Evolutionary conservation across 2,797 vertebrate genomes (phyloP).

Genomic region (Chelon auratus): DNA sequence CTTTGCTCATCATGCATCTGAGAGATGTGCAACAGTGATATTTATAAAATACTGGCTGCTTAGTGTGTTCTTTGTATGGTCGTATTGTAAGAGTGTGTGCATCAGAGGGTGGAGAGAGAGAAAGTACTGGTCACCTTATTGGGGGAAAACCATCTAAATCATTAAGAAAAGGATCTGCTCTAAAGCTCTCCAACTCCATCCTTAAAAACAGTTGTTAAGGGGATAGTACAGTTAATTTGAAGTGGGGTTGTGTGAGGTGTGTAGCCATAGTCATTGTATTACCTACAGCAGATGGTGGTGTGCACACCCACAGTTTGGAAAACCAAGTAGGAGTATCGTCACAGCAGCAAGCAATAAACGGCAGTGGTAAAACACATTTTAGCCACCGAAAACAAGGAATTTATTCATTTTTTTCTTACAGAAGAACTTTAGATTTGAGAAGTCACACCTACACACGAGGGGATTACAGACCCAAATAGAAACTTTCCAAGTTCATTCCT

Average conservation of each 20-base stretch:
- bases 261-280: too few species aligned
- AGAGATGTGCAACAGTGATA: conserved; percentile 11
- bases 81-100: conserved; percentile 6
- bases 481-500: conserved; percentile 38
- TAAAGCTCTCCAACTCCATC: background rate
- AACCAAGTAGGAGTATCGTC: too few species aligned
- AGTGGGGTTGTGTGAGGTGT: too few species aligned
- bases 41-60: background rate
- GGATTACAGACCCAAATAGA: conserved; percentile 47
- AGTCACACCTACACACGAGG: conserved; percentile 37
- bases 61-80: background rate
- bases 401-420: too few species aligned
- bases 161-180: too few species aligned
- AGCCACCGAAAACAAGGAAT: too few species aligned
- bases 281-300: too few species aligned
- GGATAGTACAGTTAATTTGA: too few species aligned
- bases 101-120: conserved; percentile 1
- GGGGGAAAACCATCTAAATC: background rate
- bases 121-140: background rate
- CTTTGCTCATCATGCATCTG: background rate
- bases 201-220: background rate
- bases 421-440: background rate
- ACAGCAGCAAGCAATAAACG: too few species aligned
- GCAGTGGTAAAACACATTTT: too few species aligned
- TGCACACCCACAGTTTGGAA: too few species aligned